phyloP scores from a whole-genome alignment of 2,113 vertebrate genomes.

The Scartelaos histophorus region DNA sequence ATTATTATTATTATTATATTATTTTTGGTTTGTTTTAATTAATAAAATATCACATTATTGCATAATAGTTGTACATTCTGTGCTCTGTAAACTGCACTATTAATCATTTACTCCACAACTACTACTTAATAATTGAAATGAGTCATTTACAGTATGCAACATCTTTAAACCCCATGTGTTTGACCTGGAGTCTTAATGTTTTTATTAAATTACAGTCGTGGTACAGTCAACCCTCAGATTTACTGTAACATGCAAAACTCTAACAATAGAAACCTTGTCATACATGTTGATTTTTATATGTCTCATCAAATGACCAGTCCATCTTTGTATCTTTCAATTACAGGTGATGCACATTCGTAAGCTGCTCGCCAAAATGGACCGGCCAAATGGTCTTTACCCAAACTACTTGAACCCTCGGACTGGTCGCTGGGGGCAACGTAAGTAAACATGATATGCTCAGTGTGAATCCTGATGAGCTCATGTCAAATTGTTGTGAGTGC shows the following conservation, averaged over 20 bases:
- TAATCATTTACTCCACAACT: not conserved
- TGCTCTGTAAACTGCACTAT: not conserved
- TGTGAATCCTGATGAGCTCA: not conserved
- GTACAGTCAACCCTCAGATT: not conserved
- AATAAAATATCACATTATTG: not conserved
- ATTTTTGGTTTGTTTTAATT: not conserved
- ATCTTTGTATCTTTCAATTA: not conserved
- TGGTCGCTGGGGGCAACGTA: slow-evolving; percentile 97
- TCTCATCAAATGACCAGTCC: not conserved
- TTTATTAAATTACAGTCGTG: not conserved
- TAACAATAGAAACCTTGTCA: no score
- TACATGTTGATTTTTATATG: not conserved
- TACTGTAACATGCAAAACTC: no score
- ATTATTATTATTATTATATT: not conserved
- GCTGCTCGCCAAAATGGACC: slow-evolving; percentile 97
- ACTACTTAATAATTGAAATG: no score
- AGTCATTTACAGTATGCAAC: not conserved
- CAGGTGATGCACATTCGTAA: slow-evolving; percentile 99
- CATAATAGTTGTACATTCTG: not conserved
- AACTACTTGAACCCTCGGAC: slow-evolving; percentile 98
- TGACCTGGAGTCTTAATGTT: no score
- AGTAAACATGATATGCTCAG: slow-evolving; percentile 69
- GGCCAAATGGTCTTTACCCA: slow-evolving; percentile 97
- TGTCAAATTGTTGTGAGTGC: not conserved
- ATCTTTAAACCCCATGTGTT: not conserved